Evolutionary conservation across 2,113 vertebrate genomes (phyloP).

Genomic region (Ochotona princeps): DNA sequence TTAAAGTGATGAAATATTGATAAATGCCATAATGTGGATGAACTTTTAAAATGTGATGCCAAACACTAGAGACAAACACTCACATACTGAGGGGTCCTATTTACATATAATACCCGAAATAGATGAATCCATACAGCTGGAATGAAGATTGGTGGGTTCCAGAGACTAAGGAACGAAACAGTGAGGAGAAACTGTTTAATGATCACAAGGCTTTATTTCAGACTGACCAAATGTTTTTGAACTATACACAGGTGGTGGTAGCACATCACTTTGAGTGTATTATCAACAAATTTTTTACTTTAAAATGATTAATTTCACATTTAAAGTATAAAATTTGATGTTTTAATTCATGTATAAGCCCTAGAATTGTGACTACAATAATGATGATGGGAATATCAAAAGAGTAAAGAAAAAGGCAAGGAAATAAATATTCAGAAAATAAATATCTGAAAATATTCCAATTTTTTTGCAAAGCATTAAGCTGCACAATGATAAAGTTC

Average conservation of each 20-base stretch:
- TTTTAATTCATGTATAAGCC: not conserved
- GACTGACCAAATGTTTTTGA: not conserved
- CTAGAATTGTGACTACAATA: not conserved
- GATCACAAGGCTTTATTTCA: not conserved
- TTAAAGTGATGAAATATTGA: too few relatives aligned
- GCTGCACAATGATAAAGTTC: not conserved
- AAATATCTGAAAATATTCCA: not conserved
- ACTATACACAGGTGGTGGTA: not conserved
- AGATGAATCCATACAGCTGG: too few relatives aligned
- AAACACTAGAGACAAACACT: too few relatives aligned
- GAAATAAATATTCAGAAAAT: not conserved
- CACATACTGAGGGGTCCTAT: not conserved
- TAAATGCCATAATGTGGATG: too few relatives aligned
- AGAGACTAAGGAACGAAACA: not conserved
- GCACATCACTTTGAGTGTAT: not conserved
- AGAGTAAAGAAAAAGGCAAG: not conserved
- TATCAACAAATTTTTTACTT: not conserved
- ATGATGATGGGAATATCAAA: not conserved
- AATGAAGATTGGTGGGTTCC: too few relatives aligned
- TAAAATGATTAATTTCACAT: not conserved
- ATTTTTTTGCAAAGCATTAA: not conserved
- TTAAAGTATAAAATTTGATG: not conserved
- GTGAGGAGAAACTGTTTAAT: not conserved
- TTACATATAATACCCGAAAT: not conserved
- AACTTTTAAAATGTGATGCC: too few relatives aligned